Evolutionary conservation across 2,888 invertebrate genomes (phyloP).

Genomic region (Aphrophora alni): DNA sequence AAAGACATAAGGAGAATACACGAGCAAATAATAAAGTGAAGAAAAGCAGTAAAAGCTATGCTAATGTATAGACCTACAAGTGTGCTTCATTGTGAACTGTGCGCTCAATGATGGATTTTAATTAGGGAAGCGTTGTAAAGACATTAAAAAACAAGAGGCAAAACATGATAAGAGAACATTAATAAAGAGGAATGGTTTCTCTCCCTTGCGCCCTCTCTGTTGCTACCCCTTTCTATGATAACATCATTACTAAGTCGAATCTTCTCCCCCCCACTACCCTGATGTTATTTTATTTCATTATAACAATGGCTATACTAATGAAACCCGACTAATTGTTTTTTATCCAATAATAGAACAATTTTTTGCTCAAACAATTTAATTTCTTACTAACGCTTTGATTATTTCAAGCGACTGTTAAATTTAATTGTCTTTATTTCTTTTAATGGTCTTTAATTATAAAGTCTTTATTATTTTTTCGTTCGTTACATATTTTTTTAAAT

Average conservation of each 20-base stretch:
- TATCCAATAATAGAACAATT: background rate
- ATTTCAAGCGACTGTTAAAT: background rate
- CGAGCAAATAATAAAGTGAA: background rate
- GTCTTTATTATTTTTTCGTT: too few species aligned
- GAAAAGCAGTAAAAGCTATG: background rate
- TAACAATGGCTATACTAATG: constrained; percentile 19
- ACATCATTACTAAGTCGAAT: constrained; percentile 30
- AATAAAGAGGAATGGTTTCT: constrained; percentile 45
- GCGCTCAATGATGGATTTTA: constrained; percentile 41
- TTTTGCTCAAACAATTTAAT: background rate
- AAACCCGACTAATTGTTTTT: constrained; percentile 19
- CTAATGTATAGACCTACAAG: background rate
- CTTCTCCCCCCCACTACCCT: background rate
- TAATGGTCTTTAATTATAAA: too few species aligned
- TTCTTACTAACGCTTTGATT: background rate
- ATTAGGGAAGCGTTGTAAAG: constrained; percentile 42
- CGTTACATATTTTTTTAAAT: too few species aligned
- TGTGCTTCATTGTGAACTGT: background rate
- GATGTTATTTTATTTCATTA: constrained; percentile 13
- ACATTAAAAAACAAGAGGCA: constrained; percentile 45
- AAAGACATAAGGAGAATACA: background rate
- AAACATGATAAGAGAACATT: constrained; percentile 46
- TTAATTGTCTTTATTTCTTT: background rate
- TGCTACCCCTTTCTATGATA: constrained; percentile 32
- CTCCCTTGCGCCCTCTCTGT: background rate